Evolutionary conservation across 2,797 vertebrate species (phyloP).

Genomic region (Pipistrellus pygmaeus): DNA sequence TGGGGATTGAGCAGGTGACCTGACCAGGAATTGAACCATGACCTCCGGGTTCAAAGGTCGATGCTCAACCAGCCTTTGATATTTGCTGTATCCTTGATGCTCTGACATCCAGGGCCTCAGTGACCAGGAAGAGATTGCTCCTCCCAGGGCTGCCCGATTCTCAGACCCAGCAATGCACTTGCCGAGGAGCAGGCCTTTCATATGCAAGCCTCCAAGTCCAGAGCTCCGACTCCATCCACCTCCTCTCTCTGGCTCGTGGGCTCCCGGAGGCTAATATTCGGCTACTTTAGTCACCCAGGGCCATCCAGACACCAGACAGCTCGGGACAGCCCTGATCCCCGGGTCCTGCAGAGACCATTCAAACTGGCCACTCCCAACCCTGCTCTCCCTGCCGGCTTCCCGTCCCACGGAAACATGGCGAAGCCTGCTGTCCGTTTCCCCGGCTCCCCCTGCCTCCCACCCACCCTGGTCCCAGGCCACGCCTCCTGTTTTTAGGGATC

Average conservation of each 20-base stretch:
- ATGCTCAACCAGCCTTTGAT: too few species aligned
- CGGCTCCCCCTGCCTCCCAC: not conserved
- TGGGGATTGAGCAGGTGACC: too few species aligned
- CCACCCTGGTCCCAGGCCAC: too few species aligned
- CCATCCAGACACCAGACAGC: not conserved
- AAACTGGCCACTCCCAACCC: not conserved
- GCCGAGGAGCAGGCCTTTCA: not conserved
- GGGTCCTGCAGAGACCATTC: not conserved
- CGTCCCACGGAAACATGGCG: not conserved
- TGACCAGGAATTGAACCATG: too few species aligned
- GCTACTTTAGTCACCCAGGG: not conserved
- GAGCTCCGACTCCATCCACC: not conserved
- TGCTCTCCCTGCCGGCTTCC: not conserved
- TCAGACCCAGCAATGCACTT: not conserved
- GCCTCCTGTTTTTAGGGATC: not conserved
- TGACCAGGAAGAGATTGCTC: not conserved
- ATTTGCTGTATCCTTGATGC: not conserved
- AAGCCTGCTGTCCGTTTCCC: not conserved
- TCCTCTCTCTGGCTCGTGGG: not conserved
- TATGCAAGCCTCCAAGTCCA: not conserved
- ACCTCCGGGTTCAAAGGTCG: too few species aligned
- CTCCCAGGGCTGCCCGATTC: not conserved
- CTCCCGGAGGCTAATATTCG: not conserved
- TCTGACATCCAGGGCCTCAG: not conserved
- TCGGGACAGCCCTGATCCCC: too few species aligned